Conservation (phyloP, 2,113 vertebrate species). For the Periophthalmus modestus region DNA sequence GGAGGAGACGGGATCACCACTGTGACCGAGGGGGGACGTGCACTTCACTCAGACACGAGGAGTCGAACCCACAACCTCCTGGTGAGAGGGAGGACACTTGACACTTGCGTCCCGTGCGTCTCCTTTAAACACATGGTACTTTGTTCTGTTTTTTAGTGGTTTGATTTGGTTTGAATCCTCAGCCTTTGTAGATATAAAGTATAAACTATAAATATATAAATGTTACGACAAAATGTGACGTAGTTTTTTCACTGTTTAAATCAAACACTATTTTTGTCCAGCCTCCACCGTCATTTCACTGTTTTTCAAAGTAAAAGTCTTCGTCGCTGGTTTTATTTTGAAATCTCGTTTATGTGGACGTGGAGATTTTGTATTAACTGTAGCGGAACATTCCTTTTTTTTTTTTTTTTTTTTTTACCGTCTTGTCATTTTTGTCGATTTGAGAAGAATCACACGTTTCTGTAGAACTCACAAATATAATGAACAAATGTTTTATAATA, state of each 20-base stretch:
- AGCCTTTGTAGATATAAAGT: conserved; percentile 5
- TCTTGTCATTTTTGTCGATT: neutral
- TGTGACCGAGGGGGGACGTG: too few relatives aligned
- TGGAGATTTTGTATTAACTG: neutral
- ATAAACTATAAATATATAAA: conserved; percentile 1
- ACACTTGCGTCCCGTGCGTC: neutral
- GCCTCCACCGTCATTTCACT: neutral
- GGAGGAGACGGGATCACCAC: too few relatives aligned
- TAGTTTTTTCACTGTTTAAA: neutral
- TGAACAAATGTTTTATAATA: conserved; percentile 8
- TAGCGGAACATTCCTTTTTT: neutral
- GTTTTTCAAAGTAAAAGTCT: neutral
- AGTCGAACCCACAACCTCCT: neutral
- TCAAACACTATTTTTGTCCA: neutral
- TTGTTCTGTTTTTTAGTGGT: too few relatives aligned
- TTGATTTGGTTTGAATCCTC: too few relatives aligned
- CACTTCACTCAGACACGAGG: too few relatives aligned
- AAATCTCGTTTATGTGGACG: neutral
- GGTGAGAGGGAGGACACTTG: neutral
- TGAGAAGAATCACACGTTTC: neutral
- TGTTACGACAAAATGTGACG: neutral
- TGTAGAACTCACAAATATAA: conserved; percentile 4
- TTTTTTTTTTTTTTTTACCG: neutral
- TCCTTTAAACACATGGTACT: neutral
- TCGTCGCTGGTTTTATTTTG: neutral